Conservation (phyloP, 2,797 vertebrate species). For the Limnodromus scolopaceus region DNA sequence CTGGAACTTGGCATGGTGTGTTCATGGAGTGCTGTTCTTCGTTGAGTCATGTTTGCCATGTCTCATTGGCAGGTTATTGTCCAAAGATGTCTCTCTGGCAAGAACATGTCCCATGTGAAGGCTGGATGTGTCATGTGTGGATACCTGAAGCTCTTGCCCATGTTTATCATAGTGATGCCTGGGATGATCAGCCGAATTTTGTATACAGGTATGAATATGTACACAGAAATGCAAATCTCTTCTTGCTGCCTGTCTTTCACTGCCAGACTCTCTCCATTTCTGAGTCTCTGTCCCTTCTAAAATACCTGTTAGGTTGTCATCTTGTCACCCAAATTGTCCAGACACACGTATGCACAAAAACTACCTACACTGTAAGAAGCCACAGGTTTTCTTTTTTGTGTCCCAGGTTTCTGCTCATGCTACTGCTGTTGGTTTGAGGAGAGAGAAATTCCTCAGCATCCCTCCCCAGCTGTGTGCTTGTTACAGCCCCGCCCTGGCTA, state of each 20-base stretch:
- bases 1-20: neutral
- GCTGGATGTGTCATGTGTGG: slow-evolving; percentile 91
- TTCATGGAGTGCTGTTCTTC: neutral
- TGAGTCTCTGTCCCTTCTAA: neutral
- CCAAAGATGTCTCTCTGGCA: slow-evolving; percentile 94
- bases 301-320: neutral
- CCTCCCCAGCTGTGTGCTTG: neutral
- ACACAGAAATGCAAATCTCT: neutral
- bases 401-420: neutral
- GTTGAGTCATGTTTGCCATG: neutral
- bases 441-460: neutral
- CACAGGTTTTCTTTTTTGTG: neutral
- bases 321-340: neutral
- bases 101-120: slow-evolving; percentile 93
- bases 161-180: slow-evolving; percentile 96
- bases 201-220: slow-evolving; percentile 81
- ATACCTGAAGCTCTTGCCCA: slow-evolving; percentile 93
- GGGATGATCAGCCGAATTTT: slow-evolving; percentile 96
- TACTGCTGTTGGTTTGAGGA: neutral
- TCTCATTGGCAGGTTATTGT: slow-evolving; percentile 88
- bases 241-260: neutral
- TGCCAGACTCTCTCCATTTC: neutral
- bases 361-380: neutral
- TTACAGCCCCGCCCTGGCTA: neutral
- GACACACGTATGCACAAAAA: neutral